Base-by-base conservation (phyloP, 2,888 invertebrate species). In the Dryadula phaetusa region DNA sequence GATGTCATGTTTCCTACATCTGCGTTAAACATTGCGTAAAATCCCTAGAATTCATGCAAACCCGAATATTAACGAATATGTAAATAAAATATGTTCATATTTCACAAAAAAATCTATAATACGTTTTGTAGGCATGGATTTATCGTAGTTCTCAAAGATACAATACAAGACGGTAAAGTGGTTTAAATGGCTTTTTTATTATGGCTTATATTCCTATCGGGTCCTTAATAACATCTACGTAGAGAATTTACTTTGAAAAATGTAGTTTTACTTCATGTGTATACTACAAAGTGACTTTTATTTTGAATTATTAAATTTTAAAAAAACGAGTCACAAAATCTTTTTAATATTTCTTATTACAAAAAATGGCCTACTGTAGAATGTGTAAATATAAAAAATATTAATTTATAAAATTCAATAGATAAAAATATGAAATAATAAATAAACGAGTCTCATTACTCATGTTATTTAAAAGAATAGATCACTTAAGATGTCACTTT, bases 131-230 rank as follows among this genome's bases (percentile, higher is more conserved):
- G 10, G 3, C 7, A 62, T 12, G 40, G 18, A 28, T 40, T 62
- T 62, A 42, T 40, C 8, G 28, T 42, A 25, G 46, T 14, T 44
- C 18, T 16, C 18, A 18, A 28, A 52, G 37, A 62, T 40, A 40
- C 8, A 14, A 52, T 28, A 52, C 8, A 28, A 12, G 37, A 37
- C 49, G 34, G 25, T 7, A 52, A 25, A 62, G 49, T 52, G 62
- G 40, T 18, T 44, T 52, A 25, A 52, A 62, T 52, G 37, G 52
- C 16, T 62, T 37, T 52, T 14, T 40, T 28, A 62, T 25, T 62
- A 62, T 18, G 1, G 18, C n/a, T 20, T 10, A 49, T 47, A 49
- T 49, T 49, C 37, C 16, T 40, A 25, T 12, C 8, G 16, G 12
- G 37, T 3, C 25, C 18, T 49, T 25, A 20, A 22, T 16, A 49